Conservation (phyloP, 2,888 invertebrate genomes). For the Drosophila conformis region DNA sequence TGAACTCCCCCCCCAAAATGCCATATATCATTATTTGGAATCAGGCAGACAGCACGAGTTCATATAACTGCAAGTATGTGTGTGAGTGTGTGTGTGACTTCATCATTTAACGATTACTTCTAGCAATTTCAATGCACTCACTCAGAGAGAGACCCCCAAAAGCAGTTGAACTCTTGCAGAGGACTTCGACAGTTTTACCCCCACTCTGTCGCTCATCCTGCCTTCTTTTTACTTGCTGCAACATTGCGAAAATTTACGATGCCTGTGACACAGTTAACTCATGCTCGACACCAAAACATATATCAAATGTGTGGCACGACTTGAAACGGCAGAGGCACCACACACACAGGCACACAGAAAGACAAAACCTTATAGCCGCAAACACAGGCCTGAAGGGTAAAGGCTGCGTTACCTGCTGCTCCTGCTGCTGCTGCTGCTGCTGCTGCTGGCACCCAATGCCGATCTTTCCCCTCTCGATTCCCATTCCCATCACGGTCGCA, state of each 20-base stretch:
- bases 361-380: slow-evolving; percentile 16
- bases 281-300: slow-evolving; percentile 80
- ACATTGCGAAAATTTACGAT: slow-evolving; percentile 78
- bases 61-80: slow-evolving; percentile 29
- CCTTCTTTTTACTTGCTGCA: slow-evolving; percentile 28
- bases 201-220: neutral
- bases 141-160: slow-evolving; percentile 29
- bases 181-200: neutral
- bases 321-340: slow-evolving; percentile 56
- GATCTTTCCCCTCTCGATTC: slow-evolving; percentile 4
- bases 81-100: slow-evolving; percentile 48
- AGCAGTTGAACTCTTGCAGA: slow-evolving; percentile 7
- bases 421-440: slow-evolving; percentile 34
- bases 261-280: slow-evolving; percentile 80
- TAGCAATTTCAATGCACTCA: slow-evolving; percentile 75
- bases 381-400: slow-evolving; percentile 43
- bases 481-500: slow-evolving; percentile 7
- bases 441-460: slow-evolving; percentile 21
- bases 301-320: slow-evolving; percentile 79
- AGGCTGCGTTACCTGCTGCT: slow-evolving; percentile 66
- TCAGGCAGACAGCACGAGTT: slow-evolving; percentile 42
- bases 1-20: slow-evolving; percentile 30
- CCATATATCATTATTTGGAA: slow-evolving; percentile 71
- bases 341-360: neutral
- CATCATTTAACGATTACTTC: slow-evolving; percentile 79